These are phyloP conservation scores for Diplodus sargus DNA, from an alignment of 2,797 vertebrate genomes.

Conservation along the genomic window DNA sequence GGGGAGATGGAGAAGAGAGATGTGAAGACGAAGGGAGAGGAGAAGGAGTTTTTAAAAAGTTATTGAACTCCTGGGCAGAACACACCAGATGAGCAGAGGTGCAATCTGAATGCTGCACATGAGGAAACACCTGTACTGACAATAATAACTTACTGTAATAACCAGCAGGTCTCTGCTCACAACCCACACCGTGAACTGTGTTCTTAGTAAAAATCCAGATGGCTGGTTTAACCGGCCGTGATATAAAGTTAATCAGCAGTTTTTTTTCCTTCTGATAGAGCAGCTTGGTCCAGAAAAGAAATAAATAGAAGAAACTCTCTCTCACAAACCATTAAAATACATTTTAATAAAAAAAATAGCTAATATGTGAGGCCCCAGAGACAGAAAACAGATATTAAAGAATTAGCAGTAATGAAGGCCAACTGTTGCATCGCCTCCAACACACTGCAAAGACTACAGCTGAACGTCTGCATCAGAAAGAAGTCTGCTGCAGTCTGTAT, in stretches of 20 bases:
- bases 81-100: not conserved
- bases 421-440: no score
- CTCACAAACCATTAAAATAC: not conserved
- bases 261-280: not conserved
- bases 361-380: not conserved
- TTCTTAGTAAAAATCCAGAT: conserved; percentile 3
- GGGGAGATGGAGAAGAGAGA: not conserved
- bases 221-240: not conserved
- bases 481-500: no score
- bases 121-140: not conserved
- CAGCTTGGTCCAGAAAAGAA: not conserved
- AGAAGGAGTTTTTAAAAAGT: not conserved
- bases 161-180: not conserved
- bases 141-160: not conserved
- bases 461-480: no score
- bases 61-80: not conserved
- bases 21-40: not conserved
- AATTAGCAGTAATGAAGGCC: no score
- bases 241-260: not conserved
- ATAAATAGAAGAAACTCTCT: not conserved
- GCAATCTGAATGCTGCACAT: not conserved
- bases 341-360: not conserved
- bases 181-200: not conserved
- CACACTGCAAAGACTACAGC: no score
- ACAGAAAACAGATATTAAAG: not conserved